phyloP scores from a whole-genome alignment of 2,113 vertebrate species.

The Maccullochella peelii region DNA sequence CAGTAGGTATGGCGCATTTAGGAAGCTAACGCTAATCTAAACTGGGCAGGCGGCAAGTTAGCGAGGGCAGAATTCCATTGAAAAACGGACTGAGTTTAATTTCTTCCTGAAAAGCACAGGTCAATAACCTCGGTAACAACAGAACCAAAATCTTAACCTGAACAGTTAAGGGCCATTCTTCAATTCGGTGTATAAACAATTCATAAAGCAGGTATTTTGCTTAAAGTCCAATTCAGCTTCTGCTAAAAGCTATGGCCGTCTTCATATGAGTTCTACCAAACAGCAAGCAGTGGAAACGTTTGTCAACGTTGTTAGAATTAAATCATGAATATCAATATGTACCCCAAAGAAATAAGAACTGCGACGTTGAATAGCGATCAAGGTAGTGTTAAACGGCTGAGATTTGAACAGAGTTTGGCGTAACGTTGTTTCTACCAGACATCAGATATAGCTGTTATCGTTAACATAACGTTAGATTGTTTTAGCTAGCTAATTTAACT shows the following conservation, averaged over 20 bases:
- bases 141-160: rapidly evolving
- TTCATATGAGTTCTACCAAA: no score
- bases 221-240: background rate
- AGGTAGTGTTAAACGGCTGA: background rate
- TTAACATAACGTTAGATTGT: background rate
- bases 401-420: background rate
- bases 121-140: rapidly evolving
- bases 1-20: background rate
- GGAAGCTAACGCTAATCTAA: conserved; percentile 34
- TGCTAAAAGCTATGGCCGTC: no score
- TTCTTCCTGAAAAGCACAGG: rapidly evolving
- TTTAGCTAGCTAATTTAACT: background rate
- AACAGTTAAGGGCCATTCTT: background rate
- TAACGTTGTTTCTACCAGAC: background rate
- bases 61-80: background rate
- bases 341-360: background rate
- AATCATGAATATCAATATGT: background rate
- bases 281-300: background rate
- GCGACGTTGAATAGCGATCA: rapidly evolving
- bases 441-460: background rate
- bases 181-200: background rate
- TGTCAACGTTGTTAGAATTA: no score
- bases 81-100: background rate
- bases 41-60: background rate
- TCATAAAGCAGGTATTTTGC: background rate